Evolutionary conservation across 1,140 invertebrate genomes (phyloP).

Genomic region (Lasaia peninsularis): DNA sequence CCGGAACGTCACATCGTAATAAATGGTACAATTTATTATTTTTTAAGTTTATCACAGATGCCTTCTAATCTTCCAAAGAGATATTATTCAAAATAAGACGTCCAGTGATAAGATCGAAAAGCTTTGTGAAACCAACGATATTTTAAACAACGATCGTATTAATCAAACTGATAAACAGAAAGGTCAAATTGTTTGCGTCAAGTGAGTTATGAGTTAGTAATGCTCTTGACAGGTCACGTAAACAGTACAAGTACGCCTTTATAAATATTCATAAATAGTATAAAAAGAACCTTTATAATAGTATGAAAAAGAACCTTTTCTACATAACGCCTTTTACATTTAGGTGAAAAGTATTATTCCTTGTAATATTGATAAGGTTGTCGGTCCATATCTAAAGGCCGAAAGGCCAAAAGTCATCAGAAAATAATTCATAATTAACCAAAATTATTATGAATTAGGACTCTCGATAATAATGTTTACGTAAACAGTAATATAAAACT

Average conservation of each 20-base stretch:
- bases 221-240: slow-evolving; percentile 41
- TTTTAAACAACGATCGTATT: slow-evolving; percentile 41
- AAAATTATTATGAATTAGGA: no score
- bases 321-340: slow-evolving; percentile 13
- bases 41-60: slow-evolving; percentile 16
- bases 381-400: no score
- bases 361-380: slow-evolving; percentile 41
- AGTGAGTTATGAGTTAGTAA: slow-evolving; percentile 41
- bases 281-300: neutral
- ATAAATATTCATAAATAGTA: slow-evolving; percentile 27
- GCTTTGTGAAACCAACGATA: slow-evolving; percentile 31
- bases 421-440: no score
- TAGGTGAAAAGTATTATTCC: slow-evolving; percentile 12
- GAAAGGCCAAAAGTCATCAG: no score
- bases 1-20: slow-evolving; percentile 1
- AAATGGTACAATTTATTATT: slow-evolving; percentile 18
- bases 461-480: no score
- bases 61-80: neutral
- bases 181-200: slow-evolving; percentile 41
- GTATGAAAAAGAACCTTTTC: neutral
- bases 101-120: slow-evolving; percentile 20
- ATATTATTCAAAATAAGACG: slow-evolving; percentile 14
- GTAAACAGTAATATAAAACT: no score
- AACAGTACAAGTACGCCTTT: slow-evolving; percentile 25
- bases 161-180: slow-evolving; percentile 48